A percentile compares a stretch with the other conserved stretches of the same genome.
Conservation (phyloP, 2,113 vertebrate genomes). For the Vulpes vulpes region DNA sequence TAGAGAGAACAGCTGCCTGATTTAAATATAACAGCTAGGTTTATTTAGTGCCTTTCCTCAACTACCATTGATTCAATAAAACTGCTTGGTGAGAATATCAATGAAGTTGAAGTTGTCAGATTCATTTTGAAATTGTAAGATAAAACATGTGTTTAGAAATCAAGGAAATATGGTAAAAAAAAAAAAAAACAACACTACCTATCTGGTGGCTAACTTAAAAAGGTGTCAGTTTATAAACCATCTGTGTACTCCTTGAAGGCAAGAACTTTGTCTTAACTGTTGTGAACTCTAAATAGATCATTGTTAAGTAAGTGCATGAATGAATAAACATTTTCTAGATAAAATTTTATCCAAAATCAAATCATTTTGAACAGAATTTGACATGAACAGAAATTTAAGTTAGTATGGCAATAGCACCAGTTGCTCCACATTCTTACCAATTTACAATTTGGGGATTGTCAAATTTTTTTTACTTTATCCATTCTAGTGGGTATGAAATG, state of each 20-base stretch:
- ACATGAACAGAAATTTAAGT: constrained; percentile 30
- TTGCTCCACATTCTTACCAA: not conserved
- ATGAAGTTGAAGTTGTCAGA: not conserved
- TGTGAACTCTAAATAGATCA: not conserved
- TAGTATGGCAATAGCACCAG: constrained; percentile 25
- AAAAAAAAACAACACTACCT: not conserved
- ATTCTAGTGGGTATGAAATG: not conserved
- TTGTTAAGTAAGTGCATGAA: not conserved
- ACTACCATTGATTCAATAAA: constrained; percentile 30
- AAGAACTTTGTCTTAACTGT: constrained; percentile 2
- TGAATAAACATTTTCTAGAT: constrained; percentile 50
- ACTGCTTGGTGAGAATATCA: not conserved
- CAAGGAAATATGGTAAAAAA: constrained; percentile 10
- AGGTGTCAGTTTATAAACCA: not conserved
- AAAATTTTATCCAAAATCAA: constrained; percentile 47
- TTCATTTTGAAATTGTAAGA: constrained; percentile 59
- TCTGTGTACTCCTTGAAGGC: not conserved
- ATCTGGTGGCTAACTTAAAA: not conserved
- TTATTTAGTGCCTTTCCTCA: constrained; percentile 18
- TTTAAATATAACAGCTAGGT: constrained; percentile 34
- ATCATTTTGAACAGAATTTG: constrained; percentile 52
- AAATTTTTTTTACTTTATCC: not conserved
- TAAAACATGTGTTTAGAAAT: not conserved
- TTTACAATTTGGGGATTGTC: not conserved
- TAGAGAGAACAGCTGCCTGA: constrained; percentile 7